Evolutionary conservation across 2,888 invertebrate genomes (phyloP), one percentile per base, ranked within the genome.

Genomic region (Cryptosula pallasiana): DNA sequence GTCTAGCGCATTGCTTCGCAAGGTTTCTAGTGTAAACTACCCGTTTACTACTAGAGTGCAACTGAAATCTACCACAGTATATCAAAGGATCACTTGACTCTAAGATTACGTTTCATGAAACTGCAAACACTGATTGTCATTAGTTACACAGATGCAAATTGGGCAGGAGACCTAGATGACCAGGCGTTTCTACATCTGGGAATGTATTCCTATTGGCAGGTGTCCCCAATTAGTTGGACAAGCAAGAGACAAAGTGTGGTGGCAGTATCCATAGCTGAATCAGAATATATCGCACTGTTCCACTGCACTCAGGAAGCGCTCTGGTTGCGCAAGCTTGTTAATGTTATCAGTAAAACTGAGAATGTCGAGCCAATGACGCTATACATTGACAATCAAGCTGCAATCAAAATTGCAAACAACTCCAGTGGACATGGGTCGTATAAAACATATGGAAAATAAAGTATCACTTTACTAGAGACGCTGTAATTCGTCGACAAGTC

Each of bases 171-270:
- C 54, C 57, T 29, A 5, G 76, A 76, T 58, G 71, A 71, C 71
- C n/a, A n/a, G 71, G 82, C 25, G 80, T 80, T 71, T 81, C 81
- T 1, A 79, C 79, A 25, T 76, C 78, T 27, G 81, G 82, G 20
- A 81, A 77, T 71, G 9, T 79, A 1, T 74, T 80, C 58, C 71
- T 75, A 73, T 57, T 80, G 0, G 78, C 73, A 74, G 80, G 79
- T 34, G 74, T 74, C n/a, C n/a, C n/a, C n/a, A n/a, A n/a, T n/a
- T n/a, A n/a, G n/a, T n/a, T n/a, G n/a, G n/a, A n/a, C n/a, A n/a
- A n/a, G n/a, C n/a, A n/a, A n/a, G n/a, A n/a, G n/a, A n/a, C n/a
- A n/a, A n/a, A n/a, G n/a, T n/a, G n/a, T n/a, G n/a, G n/a, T n/a
- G n/a, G n/a, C n/a, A n/a, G n/a, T n/a, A n/a, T n/a, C n/a, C n/a